These are phyloP conservation scores for Dolomedes plantarius DNA, from an alignment of 2,888 invertebrate species.

Conservation along the genomic window DNA sequence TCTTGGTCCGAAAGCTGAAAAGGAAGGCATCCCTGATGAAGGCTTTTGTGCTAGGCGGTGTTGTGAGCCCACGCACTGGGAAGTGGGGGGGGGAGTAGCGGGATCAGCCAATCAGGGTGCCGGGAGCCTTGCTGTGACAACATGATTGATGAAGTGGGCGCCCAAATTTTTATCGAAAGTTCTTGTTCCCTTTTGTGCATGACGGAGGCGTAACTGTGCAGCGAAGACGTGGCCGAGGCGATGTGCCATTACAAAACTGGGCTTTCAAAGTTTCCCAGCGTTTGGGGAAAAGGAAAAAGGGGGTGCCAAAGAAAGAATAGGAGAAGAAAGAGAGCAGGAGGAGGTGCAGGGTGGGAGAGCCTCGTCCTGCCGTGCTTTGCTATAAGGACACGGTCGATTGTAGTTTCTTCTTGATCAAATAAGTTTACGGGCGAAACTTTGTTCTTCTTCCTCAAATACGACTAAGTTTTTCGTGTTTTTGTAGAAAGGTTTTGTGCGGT, in stretches of 20 bases:
- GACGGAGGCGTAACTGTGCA: conserved; percentile 66
- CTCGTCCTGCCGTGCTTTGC: conserved; percentile 54
- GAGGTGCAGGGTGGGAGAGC: conserved; percentile 22
- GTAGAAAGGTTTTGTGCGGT: conserved; percentile 38
- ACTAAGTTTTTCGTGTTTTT: conserved; percentile 69
- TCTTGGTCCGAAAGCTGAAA: conserved; percentile 63
- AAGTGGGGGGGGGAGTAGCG: conserved; percentile 15
- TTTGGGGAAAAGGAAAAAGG: conserved; percentile 50
- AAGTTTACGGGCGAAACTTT: conserved; percentile 72
- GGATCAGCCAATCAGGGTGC: conserved; percentile 71
- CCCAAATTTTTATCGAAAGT: conserved; percentile 72
- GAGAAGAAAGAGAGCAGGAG: conserved; percentile 39
- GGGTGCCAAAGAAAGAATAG: conserved; percentile 63
- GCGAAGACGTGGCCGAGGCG: conserved; percentile 69
- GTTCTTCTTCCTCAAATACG: conserved; percentile 69
- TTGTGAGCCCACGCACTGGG: conserved; percentile 40
- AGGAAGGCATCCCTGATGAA: conserved; percentile 69
- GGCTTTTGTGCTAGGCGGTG: conserved; percentile 60
- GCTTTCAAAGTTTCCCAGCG: conserved; percentile 68
- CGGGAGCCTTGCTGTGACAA: conserved; percentile 72
- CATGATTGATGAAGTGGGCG: conserved; percentile 72
- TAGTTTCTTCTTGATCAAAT: conserved; percentile 72
- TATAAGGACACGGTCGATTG: conserved; percentile 71
- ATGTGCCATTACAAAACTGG: conserved; percentile 72
- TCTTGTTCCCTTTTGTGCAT: conserved; percentile 71